phyloP scores from a whole-genome alignment of 1,140 invertebrate species.

The Chironomus striatipennis region DNA sequence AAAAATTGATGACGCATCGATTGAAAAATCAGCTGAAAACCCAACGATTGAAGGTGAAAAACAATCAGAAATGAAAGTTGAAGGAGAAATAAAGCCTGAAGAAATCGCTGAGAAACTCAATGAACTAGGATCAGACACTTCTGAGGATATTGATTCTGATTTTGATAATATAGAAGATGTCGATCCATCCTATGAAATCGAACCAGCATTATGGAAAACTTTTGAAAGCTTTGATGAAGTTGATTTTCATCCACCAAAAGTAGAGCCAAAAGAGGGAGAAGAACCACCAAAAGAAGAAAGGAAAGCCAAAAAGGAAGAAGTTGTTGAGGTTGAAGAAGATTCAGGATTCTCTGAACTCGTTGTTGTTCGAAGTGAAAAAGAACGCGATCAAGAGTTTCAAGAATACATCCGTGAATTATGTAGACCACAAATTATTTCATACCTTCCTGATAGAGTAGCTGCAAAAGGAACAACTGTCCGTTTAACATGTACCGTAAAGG shows the following conservation, averaged over 20 bases:
- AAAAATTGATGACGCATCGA: background rate
- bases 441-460: conserved; percentile 65
- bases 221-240: background rate
- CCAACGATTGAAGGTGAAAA: background rate
- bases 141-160: background rate
- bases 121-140: background rate
- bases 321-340: background rate
- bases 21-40: background rate
- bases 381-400: conserved; percentile 13
- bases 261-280: background rate
- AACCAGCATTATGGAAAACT: background rate
- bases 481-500: conserved; percentile 76
- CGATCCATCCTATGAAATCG: conserved; percentile 11
- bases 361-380: background rate
- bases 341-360: background rate
- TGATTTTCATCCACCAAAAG: background rate
- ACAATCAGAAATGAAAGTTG: background rate
- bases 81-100: background rate
- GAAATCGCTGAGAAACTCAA: background rate
- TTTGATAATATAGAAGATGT: background rate
- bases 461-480: conserved; percentile 63
- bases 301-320: background rate
- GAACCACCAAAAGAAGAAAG: background rate
- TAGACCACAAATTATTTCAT: conserved; percentile 56
- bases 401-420: conserved; percentile 15